These are phyloP conservation scores for Plotosus lineatus DNA, from an alignment of 2,113 vertebrate genomes.

Conservation along the genomic window DNA sequence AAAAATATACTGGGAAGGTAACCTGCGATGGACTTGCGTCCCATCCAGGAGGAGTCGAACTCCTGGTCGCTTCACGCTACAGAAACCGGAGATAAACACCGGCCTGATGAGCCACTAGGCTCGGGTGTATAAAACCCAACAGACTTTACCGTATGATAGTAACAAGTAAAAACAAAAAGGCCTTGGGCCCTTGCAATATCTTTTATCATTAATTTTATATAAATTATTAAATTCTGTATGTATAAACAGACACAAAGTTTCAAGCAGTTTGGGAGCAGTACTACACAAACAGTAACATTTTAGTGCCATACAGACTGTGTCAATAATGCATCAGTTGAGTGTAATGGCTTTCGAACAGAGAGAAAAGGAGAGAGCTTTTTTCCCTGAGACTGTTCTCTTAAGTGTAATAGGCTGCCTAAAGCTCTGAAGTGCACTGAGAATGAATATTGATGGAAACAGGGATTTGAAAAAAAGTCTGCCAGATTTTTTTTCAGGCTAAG, in stretches of 20 bases:
- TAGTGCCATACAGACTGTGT: not conserved
- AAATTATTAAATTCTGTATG: not conserved
- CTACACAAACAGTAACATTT: not conserved
- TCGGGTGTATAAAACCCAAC: too few relatives aligned
- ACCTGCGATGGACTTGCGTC: too few relatives aligned
- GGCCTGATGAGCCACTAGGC: too few relatives aligned
- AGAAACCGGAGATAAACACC: too few relatives aligned
- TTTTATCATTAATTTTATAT: not conserved
- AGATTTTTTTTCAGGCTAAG: too few relatives aligned
- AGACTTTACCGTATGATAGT: not conserved
- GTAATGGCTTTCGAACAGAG: not conserved
- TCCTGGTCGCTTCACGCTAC: too few relatives aligned
- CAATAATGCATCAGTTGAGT: not conserved
- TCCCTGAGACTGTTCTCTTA: slow-evolving; percentile 13
- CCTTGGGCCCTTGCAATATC: not conserved
- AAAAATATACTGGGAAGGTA: too few relatives aligned
- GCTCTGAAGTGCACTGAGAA: not conserved
- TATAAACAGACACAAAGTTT: not conserved
- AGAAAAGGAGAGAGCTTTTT: slow-evolving; percentile 4
- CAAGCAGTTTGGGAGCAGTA: not conserved
- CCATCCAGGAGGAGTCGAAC: too few relatives aligned
- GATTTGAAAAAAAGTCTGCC: not conserved
- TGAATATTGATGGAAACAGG: slow-evolving; percentile 5
- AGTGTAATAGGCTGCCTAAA: slow-evolving; percentile 17
- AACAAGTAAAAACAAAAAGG: not conserved